phyloP scores from a whole-genome alignment of 2,797 vertebrate genomes.

The Fratercula arctica region DNA sequence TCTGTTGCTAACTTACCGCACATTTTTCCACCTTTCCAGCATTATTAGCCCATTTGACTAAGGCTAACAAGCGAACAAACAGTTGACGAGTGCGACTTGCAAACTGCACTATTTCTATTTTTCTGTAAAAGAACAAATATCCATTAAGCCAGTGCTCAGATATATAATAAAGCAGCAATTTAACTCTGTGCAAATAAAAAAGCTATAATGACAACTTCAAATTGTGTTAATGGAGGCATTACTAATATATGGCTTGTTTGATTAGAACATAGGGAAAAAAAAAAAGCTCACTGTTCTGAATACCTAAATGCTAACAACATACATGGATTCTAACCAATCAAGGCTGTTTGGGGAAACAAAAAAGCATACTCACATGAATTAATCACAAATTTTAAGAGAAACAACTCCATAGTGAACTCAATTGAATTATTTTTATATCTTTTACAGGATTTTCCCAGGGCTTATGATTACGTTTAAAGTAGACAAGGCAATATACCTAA shows the following conservation, averaged over 20 bases:
- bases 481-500: background rate
- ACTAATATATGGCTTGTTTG: background rate
- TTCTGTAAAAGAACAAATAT: conserved; percentile 75
- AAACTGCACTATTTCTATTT: conserved; percentile 99
- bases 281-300: background rate
- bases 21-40: conserved; percentile 99
- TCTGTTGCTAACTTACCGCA: conserved; percentile 84
- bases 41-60: conserved; percentile 99
- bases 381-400: background rate
- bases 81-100: conserved; percentile 96
- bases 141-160: background rate
- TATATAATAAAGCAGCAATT: background rate
- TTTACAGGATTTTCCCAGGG: background rate
- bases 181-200: background rate
- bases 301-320: background rate
- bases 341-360: background rate
- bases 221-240: background rate
- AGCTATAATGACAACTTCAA: background rate
- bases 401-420: background rate
- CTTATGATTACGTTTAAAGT: background rate
- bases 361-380: background rate
- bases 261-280: background rate
- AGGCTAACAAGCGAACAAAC: conserved; percentile 92
- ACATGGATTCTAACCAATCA: background rate
- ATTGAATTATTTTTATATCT: background rate